Evolutionary conservation across 2,888 invertebrate genomes (phyloP).

Genomic region (Vesta saturnalis): DNA sequence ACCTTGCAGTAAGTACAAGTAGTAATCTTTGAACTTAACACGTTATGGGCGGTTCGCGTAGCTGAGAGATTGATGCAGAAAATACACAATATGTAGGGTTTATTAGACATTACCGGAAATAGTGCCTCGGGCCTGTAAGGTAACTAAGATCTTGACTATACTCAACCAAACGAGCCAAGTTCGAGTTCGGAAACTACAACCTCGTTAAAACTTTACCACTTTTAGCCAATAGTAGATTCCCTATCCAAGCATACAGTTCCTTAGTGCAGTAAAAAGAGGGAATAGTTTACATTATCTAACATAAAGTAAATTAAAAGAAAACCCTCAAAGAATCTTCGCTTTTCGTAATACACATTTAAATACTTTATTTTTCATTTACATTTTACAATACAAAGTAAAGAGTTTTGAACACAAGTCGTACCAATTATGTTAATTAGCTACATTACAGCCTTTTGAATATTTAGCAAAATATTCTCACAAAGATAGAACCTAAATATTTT

Average conservation of each 20-base stretch:
- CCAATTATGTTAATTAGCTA: background rate
- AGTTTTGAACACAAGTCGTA: background rate
- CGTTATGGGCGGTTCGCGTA: background rate
- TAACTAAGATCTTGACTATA: constrained; percentile 28
- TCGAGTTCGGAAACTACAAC: constrained; percentile 37
- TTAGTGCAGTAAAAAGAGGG: constrained; percentile 21
- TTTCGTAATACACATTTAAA: background rate
- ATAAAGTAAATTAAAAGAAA: constrained; percentile 31
- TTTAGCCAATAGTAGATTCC: constrained; percentile 34
- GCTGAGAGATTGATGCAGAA: constrained; percentile 12
- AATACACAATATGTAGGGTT: constrained; percentile 33
- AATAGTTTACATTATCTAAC: constrained; percentile 19
- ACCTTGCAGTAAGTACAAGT: background rate
- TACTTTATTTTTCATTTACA: background rate
- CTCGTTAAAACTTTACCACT: constrained; percentile 39
- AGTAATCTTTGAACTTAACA: background rate
- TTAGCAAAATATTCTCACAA: background rate
- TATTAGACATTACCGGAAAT: constrained; percentile 30
- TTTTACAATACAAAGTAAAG: background rate
- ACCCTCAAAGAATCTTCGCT: background rate
- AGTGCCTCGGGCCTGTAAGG: constrained; percentile 28
- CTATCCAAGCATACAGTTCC: constrained; percentile 17
- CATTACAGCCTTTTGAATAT: background rate
- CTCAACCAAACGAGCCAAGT: constrained; percentile 37
- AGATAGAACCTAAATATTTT: background rate